Base-by-base conservation (phyloP, 2,113 vertebrate genomes). In the Onychorhynchus coronatus region DNA sequence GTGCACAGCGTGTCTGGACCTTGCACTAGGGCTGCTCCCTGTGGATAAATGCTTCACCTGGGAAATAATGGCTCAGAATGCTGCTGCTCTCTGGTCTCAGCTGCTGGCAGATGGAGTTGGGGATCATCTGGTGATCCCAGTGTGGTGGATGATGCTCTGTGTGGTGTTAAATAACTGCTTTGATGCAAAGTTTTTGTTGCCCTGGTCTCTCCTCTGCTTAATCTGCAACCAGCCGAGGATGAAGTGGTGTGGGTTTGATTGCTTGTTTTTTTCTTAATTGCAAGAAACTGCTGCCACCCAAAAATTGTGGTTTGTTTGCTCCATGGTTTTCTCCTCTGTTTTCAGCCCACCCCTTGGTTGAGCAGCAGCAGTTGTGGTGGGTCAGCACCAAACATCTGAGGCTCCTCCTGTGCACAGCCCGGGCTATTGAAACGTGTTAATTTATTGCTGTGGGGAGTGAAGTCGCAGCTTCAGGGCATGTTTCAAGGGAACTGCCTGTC, bases 31-130 rank as follows among this genome's bases (percentile, higher is more conserved):
- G 68, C 23, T 87, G 68, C 20, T 89, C 59, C 80, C 83, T 21
- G 46, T 24, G 84, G 65, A 16, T 52, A 74, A 70, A 68, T 16
- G 44, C 27, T 77, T 70, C 89, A 92, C 84, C 50, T 89, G 87
- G 91, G 89, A 80, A 86, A 91, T 77, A 61, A 75, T 2, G 21
- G 53, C 76, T 82, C 21, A 19, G 12, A 83, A 65, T 14, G 37
- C 74, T 88, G 91, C 91, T 78, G 74, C 86, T 83, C 35, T 31
- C 62, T 59, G 39, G 4, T 7, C 67, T 92, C 66, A 28, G 71
- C 22, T 92, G 93, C 24, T 92, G 93, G 72, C 95, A 97, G 91
- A 92, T 91, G 91, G 93, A 85, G 59, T 20, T 65, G 76, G 68
- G 79, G 87, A 83, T 84, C 91, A 84, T 89, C 80, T 95, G 91